phyloP scores from a whole-genome alignment of 2,797 vertebrate genomes.

The Cossypha polioptera region DNA sequence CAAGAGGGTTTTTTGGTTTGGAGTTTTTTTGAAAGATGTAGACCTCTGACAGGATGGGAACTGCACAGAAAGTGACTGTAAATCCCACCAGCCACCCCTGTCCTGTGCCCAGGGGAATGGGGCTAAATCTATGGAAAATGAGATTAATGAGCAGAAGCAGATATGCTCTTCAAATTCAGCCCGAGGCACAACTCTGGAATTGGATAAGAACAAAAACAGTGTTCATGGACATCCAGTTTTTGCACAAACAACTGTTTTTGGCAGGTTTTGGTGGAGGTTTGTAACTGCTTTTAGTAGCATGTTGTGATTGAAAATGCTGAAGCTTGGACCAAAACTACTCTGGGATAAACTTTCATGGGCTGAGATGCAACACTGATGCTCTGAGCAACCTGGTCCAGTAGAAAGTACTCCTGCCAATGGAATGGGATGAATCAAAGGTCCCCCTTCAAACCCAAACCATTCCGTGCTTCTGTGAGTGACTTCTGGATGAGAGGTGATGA shows the following conservation, averaged over 20 bases:
- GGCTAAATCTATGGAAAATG: neutral
- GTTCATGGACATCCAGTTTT: neutral
- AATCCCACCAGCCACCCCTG: no score
- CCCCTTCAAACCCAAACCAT: neutral
- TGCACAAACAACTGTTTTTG: neutral
- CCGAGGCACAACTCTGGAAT: accelerated
- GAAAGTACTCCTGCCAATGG: neutral
- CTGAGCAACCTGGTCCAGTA: neutral
- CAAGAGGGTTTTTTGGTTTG: neutral
- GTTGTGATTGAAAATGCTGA: neutral
- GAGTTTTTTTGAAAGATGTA: neutral
- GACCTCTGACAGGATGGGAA: neutral
- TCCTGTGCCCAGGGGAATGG: neutral
- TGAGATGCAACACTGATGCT: neutral
- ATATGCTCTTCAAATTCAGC: neutral
- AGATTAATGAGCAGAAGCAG: neutral
- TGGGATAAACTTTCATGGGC: neutral
- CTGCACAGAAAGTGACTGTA: no score
- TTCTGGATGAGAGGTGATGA: neutral
- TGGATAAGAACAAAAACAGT: neutral
- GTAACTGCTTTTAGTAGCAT: neutral
- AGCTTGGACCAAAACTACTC: neutral
- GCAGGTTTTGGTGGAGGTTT: neutral
- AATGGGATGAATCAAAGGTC: neutral
- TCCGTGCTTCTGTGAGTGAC: neutral